phyloP scores from a whole-genome alignment of 2,113 vertebrate species.

The Phalacrocorax brasilianus region DNA sequence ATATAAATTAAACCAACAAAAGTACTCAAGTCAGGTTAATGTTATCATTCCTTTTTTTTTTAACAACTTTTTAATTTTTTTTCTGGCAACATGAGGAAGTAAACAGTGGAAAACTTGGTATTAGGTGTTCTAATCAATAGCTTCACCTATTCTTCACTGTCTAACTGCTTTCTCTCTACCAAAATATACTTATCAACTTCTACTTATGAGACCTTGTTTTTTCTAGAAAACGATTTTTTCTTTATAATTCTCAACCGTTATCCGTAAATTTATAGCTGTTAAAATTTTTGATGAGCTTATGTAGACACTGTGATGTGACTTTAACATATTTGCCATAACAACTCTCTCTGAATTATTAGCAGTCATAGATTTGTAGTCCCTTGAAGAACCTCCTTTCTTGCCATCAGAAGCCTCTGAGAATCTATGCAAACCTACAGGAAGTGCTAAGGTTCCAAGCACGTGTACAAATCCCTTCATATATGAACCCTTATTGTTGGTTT shows the following conservation, averaged over 20 bases:
- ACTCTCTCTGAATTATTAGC: not conserved
- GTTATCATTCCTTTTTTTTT: not conserved
- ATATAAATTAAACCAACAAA: not conserved
- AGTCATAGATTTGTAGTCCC: not conserved
- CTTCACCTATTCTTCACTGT: not conserved
- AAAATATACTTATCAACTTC: not conserved
- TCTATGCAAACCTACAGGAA: not conserved
- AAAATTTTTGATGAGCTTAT: not conserved
- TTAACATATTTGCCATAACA: not conserved
- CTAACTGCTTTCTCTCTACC: not conserved
- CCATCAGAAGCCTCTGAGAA: not conserved
- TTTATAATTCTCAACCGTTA: not conserved
- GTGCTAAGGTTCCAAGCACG: not conserved
- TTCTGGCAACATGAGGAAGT: not conserved
- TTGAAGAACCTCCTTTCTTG: not conserved
- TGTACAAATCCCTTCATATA: not conserved
- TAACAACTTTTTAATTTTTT: not conserved
- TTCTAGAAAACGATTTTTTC: not conserved
- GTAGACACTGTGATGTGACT: not conserved
- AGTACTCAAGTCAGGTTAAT: not conserved
- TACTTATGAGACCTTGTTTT: not conserved
- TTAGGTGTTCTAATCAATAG: not conserved
- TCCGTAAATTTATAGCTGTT: not conserved
- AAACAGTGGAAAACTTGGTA: not conserved
- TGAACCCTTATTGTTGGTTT: not conserved